A percentile compares a stretch with the other conserved stretches of the same genome.
These are phyloP conservation scores for Antrozous pallidus DNA, from an alignment of 2,797 vertebrate genomes.

Conservation along the genomic window DNA sequence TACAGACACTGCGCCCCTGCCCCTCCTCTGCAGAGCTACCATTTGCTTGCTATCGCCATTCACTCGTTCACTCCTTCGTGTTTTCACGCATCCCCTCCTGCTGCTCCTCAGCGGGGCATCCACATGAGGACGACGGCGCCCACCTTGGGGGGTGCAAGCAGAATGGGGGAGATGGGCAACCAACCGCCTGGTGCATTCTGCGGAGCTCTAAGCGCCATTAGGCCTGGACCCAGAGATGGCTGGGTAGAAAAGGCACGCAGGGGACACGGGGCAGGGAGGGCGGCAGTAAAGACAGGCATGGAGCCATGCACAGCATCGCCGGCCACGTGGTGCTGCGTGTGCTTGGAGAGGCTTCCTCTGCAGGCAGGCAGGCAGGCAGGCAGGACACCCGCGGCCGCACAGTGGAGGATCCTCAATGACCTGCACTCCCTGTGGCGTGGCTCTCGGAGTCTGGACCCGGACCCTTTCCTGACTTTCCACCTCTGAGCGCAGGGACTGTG, in stretches of 20 bases:
- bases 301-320: not conserved
- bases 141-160: not conserved
- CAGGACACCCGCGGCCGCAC: not conserved
- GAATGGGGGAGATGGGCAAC: not conserved
- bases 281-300: not conserved
- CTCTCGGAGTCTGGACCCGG: not conserved
- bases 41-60: not conserved
- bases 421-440: fast-evolving
- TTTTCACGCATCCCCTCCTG: not conserved
- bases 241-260: not conserved
- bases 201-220: not conserved
- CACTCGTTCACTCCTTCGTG: not conserved
- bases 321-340: not conserved
- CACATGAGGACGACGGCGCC: not conserved
- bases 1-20: conserved; percentile 1
- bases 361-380: no score
- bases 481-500: not conserved
- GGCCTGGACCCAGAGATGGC: not conserved
- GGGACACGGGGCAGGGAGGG: not conserved
- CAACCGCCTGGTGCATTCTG: not conserved
- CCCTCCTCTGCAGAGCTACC: not conserved
- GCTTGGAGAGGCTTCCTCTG: no score
- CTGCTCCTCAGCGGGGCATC: not conserved
- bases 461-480: not conserved
- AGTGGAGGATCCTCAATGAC: not conserved